Evolutionary conservation across 2,113 vertebrate genomes (phyloP), one percentile per base, ranked within the genome.

Genomic region (Melanerpes aurifrons): DNA sequence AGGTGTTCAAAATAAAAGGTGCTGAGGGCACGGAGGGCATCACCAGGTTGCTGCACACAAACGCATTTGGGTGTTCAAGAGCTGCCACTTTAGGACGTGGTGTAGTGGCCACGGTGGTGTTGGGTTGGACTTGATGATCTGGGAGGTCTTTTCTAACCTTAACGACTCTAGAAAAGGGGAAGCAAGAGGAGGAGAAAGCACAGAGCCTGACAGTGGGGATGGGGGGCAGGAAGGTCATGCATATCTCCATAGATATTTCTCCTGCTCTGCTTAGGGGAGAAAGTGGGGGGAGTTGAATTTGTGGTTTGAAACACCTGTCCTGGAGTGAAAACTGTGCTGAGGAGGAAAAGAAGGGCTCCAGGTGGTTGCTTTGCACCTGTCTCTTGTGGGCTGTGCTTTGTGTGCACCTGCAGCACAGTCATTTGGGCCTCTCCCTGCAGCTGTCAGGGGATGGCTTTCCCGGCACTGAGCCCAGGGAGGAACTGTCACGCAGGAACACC

Each of bases 371-470:
- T 43, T 20, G 26, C 48, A 48, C 82, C 82, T 43, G 61, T 7
- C 47, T 58, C 74, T 74, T 0, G 1, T 32, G 50, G 43, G 59
- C 59, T 3, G 45, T 13, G 64, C 84, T 53, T 4, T 35, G 17
- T 16, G 2, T 2, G 37, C 50, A 9, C 19, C 2, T 0, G 4
- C 12, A 0, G 3, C 1, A 6, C 0, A 9, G 64, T 43, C 63
- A 1, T 37, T 31, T 19, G 48, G 16, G 16, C 53, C 79, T 58
- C 58, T 50, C 17, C 7, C 31, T n/a, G 50, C 32, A 7, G 18
- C 19, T 9, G 25, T 40, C 63, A 5, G 25, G 35, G 8, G 21
- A 19, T 47, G 88, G 24, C 54, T 81, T 72, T 40, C 62, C 72
- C 0, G 1, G 50, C 31, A 5, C 9, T 4, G 48, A 13, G 5